Evolutionary conservation across 2,797 vertebrate genomes (phyloP), one percentile per base, ranked within the genome.

Genomic region (Melopsittacus undulatus): DNA sequence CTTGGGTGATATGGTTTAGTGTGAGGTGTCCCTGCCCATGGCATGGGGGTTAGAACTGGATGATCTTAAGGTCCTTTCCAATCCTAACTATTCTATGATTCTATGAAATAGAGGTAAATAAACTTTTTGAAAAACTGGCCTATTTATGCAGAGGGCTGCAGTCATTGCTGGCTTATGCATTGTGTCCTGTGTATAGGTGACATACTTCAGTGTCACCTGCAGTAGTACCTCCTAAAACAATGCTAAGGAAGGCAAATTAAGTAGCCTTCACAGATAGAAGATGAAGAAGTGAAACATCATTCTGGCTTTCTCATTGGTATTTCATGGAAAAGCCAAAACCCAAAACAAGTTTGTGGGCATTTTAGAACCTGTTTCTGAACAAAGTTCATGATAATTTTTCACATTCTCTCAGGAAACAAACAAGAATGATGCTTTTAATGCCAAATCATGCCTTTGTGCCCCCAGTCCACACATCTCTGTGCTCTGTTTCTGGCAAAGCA

Each of bases 71-170:
- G 36, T 36, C 36, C 36, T 36, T 36, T 36, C 36, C 36, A 36
- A 36, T 36, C 36, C 36, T 36, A 36, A 36, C 36, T 36, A 36
- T 36, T 36, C 36, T 36, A 36, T 36, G 36, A 36, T 36, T 36
- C 36, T 36, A 36, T 36, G 36, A 36, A 87, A 95, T 67, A 91
- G 48, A 81, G 90, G 42, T 90, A 73, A 80, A 54, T 43, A 86
- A 92, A 85, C 57, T 72, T 90, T 42, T 81, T 92, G 68, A 83
- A 89, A 89, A 75, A 82, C 48, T 59, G 68, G 38, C 40, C 89
- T 87, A 20, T 89, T 78, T 86, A 68, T 76, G 70, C 69, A 78
- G 86, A 87, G 70, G 78, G 49, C 78, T 62, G 63, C 75, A 83
- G 45, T 46, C 29, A 42, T 64, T 83, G 79, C 90, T 77, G 54